phyloP scores from a whole-genome alignment of 2,888 invertebrate genomes.

The Choristoneura rosaceana region DNA sequence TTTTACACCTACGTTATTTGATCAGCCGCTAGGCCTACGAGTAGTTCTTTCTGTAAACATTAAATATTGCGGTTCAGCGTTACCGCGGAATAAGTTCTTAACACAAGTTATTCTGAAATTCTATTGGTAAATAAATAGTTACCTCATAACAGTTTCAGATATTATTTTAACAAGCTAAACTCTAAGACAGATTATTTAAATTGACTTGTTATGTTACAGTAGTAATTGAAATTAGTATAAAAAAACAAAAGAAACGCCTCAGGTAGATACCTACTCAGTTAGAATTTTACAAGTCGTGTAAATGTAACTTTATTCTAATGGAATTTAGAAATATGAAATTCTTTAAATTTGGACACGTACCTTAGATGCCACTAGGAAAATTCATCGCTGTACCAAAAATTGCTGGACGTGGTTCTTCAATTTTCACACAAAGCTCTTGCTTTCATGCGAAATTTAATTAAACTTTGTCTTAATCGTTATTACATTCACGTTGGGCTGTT shows the following conservation, averaged over 20 bases:
- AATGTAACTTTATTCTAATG: background rate
- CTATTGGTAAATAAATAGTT: background rate
- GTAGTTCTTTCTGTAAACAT: background rate
- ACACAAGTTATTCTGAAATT: background rate
- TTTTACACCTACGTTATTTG: background rate
- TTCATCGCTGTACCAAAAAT: background rate
- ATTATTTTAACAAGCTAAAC: background rate
- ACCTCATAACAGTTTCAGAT: too few species aligned
- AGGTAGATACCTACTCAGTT: background rate
- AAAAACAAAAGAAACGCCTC: background rate
- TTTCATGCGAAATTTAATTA: slow-evolving; percentile 1
- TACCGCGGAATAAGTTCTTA: background rate
- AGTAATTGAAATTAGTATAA: background rate
- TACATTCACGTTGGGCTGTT: background rate
- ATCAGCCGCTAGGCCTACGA: background rate
- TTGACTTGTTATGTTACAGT: background rate
- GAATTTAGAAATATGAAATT: background rate
- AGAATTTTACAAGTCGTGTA: background rate
- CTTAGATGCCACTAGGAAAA: background rate
- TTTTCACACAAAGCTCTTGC: background rate
- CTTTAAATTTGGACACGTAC: background rate
- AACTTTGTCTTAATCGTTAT: slow-evolving; percentile 1
- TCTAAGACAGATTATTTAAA: background rate
- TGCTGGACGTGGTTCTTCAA: background rate
- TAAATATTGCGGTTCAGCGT: too few species aligned